phyloP scores from a whole-genome alignment of 2,113 vertebrate species.

The Cynoglossus semilaevis region DNA sequence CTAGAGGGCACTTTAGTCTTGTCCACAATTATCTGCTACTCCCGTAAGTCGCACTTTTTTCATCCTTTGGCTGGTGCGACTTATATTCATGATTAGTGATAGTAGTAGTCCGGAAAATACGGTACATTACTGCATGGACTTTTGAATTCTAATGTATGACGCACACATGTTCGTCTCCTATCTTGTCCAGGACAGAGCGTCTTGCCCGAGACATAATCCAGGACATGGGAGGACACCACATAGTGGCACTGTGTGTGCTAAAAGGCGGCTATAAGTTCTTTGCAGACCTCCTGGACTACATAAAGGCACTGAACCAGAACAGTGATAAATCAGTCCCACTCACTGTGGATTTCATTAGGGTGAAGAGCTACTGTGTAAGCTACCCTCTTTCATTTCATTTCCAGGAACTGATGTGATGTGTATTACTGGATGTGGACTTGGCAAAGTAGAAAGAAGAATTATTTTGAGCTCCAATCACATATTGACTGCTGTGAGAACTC shows the following conservation, averaged over 20 bases:
- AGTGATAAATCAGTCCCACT: conserved; percentile 82
- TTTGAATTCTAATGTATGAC: not conserved
- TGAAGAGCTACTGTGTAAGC: conserved; percentile 84
- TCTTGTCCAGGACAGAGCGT: conserved; percentile 78
- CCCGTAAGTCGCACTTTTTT: too few relatives aligned
- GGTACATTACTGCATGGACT: not conserved
- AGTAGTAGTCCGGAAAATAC: too few relatives aligned
- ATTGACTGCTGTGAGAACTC: not conserved
- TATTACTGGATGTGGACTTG: conserved; percentile 2
- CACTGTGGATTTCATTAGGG: conserved; percentile 85
- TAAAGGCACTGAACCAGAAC: conserved; percentile 84
- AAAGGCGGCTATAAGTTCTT: conserved; percentile 90
- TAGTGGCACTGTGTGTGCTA: conserved; percentile 84
- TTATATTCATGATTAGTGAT: too few relatives aligned
- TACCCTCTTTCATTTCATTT: conserved; percentile 22
- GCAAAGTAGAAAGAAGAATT: conserved; percentile 7
- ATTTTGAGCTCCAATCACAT: conserved; percentile 4
- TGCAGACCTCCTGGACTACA: conserved; percentile 85
- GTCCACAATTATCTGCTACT: too few relatives aligned
- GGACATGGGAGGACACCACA: conserved; percentile 83
- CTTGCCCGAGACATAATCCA: conserved; percentile 83
- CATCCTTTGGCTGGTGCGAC: too few relatives aligned
- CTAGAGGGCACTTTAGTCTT: too few relatives aligned
- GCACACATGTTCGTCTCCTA: not conserved
- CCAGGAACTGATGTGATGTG: conserved; percentile 19